A percentile compares a stretch with the other conserved stretches of the same genome.
These are phyloP conservation scores for Metopolophium dirhodum DNA, from an alignment of 1,140 invertebrate genomes.

Conservation along the genomic window DNA sequence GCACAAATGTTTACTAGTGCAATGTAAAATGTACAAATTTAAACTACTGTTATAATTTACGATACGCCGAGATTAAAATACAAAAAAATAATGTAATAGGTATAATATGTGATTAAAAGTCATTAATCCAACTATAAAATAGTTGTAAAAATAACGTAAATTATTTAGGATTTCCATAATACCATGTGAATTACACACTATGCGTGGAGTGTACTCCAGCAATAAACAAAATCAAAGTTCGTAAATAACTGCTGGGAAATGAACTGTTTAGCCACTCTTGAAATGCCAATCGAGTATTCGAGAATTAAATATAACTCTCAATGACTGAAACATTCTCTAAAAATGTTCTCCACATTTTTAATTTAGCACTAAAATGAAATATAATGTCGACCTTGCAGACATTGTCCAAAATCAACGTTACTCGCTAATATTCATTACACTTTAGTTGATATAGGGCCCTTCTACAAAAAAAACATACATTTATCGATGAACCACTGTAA, in stretches of 20 bases:
- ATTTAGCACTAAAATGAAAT: neutral
- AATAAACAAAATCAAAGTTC: neutral
- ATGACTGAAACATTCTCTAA: neutral
- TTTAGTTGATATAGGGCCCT: too few relatives aligned
- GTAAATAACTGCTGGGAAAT: neutral
- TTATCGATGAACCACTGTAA: too few relatives aligned
- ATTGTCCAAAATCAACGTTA: neutral
- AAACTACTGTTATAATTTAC: neutral
- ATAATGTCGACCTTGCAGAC: neutral
- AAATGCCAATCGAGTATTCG: neutral
- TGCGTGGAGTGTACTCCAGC: neutral
- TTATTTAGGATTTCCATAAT: neutral
- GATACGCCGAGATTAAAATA: neutral
- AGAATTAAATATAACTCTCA: neutral
- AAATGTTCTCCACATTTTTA: neutral
- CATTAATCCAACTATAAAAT: neutral
- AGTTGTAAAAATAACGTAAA: neutral
- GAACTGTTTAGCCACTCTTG: neutral
- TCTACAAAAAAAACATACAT: too few relatives aligned
- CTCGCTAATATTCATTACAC: neutral
- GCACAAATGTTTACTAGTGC: neutral
- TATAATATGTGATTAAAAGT: neutral
- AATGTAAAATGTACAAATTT: neutral
- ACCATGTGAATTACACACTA: neutral
- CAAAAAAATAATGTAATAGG: neutral